Evolutionary conservation across 2,888 invertebrate genomes (phyloP).

Genomic region (Aquatica leii): DNA sequence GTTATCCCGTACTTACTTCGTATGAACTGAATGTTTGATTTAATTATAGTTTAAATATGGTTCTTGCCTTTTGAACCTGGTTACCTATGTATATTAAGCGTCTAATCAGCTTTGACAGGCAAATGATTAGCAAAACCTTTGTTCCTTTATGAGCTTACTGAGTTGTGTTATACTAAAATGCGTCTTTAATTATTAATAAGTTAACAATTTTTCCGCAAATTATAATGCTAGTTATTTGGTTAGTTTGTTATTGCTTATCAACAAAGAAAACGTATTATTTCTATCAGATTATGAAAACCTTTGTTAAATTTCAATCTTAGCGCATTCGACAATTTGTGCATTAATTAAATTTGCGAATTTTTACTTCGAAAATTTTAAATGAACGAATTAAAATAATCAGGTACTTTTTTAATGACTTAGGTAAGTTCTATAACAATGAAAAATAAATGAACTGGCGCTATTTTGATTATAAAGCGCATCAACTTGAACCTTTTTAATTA

Average conservation of each 20-base stretch:
- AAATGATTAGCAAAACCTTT: not conserved
- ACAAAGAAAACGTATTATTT: too few relatives aligned
- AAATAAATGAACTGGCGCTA: constrained; percentile 11
- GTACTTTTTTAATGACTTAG: not conserved
- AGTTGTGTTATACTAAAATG: too few relatives aligned
- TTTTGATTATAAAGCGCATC: constrained; percentile 18
- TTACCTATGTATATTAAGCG: constrained; percentile 19
- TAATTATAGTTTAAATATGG: constrained; percentile 33
- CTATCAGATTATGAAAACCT: too few relatives aligned
- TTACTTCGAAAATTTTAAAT: not conserved
- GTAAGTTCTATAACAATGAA: not conserved
- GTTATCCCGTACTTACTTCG: constrained; percentile 25
- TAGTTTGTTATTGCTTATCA: too few relatives aligned
- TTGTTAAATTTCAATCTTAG: too few relatives aligned
- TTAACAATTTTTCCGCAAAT: too few relatives aligned
- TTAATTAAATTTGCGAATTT: too few relatives aligned
- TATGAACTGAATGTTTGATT: constrained; percentile 35
- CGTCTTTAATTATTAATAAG: too few relatives aligned
- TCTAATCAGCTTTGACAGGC: constrained; percentile 6
- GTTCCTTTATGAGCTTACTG: not conserved
- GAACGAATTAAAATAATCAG: not conserved
- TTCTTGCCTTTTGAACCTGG: constrained; percentile 22
- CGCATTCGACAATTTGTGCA: too few relatives aligned
- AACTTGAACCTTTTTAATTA: constrained; percentile 24
- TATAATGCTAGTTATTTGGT: too few relatives aligned